Evolutionary conservation across 2,888 invertebrate species (phyloP).

Genomic region (Crioceris asparagi): DNA sequence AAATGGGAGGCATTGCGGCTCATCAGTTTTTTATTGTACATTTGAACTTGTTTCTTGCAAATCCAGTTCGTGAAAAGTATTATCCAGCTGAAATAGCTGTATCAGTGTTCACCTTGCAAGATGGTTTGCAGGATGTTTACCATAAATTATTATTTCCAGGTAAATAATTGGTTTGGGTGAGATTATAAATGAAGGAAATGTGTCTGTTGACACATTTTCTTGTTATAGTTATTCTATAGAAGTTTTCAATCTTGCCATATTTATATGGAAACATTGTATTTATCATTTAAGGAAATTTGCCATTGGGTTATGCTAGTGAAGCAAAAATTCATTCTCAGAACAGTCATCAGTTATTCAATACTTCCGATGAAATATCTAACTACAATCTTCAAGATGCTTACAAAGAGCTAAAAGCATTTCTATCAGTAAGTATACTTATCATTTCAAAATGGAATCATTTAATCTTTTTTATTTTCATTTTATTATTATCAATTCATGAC

Average conservation of each 20-base stretch:
- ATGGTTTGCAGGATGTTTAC: constrained; percentile 23
- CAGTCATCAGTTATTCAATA: constrained; percentile 40
- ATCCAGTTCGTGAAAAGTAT: constrained; percentile 10
- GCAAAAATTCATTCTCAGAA: constrained; percentile 36
- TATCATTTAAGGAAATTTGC: constrained; percentile 32
- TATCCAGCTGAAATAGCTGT: constrained; percentile 26
- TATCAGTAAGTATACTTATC: constrained; percentile 21
- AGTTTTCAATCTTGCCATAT: too few relatives aligned
- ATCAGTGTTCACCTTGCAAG: constrained; percentile 21
- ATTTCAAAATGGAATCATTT: too few relatives aligned
- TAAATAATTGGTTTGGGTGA: constrained; percentile 7
- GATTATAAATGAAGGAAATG: not conserved
- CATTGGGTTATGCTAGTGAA: constrained; percentile 38
- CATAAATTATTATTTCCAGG: constrained; percentile 24
- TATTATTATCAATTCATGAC: not conserved
- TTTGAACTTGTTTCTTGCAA: constrained; percentile 17
- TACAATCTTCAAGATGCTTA: constrained; percentile 34
- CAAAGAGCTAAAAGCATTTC: constrained; percentile 34
- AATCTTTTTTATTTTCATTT: not conserved
- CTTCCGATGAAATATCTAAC: constrained; percentile 32
- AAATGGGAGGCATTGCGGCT: constrained; percentile 7
- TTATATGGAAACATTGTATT: constrained; percentile 1
- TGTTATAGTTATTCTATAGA: too few relatives aligned
- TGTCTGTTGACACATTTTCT: not conserved
- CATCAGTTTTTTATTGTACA: not conserved